phyloP scores from a whole-genome alignment of 2,797 vertebrate species.

The Cygnus olor region DNA sequence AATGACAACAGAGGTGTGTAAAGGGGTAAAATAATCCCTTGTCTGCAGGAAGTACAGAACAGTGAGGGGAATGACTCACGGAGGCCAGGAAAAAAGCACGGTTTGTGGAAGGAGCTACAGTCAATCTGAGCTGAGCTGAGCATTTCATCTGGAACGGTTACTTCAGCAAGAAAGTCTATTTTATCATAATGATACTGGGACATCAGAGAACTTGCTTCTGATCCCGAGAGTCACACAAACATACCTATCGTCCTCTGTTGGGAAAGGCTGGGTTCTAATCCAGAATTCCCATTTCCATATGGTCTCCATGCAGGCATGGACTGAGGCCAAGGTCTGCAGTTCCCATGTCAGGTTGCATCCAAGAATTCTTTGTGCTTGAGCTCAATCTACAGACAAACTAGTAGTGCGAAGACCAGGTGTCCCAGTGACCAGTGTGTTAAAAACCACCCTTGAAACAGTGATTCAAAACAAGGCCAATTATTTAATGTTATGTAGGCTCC shows the following conservation, averaged over 20 bases:
- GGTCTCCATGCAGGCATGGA: fast-evolving
- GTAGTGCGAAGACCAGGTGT: neutral
- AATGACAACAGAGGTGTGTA: neutral
- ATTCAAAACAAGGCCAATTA: neutral
- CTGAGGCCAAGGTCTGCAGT: neutral
- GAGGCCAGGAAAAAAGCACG: neutral
- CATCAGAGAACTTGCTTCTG: neutral
- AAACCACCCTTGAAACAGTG: neutral
- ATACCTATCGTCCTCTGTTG: neutral
- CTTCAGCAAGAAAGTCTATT: neutral
- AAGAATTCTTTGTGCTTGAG: neutral
- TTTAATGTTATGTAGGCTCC: neutral
- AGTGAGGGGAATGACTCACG: neutral
- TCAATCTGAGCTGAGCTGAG: neutral
- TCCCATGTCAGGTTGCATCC: neutral
- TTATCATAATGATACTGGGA: neutral
- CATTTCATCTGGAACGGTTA: neutral
- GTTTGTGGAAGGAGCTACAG: neutral
- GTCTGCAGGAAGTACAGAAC: neutral
- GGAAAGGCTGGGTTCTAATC: neutral
- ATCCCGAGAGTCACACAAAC: neutral
- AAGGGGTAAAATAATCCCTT: neutral
- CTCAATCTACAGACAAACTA: neutral
- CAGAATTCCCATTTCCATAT: neutral
- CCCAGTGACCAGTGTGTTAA: neutral